A percentile compares a stretch with the other conserved stretches of the same genome.
Evolutionary conservation across 2,113 vertebrate genomes (phyloP).

Genomic region (Scartelaos histophorus): DNA sequence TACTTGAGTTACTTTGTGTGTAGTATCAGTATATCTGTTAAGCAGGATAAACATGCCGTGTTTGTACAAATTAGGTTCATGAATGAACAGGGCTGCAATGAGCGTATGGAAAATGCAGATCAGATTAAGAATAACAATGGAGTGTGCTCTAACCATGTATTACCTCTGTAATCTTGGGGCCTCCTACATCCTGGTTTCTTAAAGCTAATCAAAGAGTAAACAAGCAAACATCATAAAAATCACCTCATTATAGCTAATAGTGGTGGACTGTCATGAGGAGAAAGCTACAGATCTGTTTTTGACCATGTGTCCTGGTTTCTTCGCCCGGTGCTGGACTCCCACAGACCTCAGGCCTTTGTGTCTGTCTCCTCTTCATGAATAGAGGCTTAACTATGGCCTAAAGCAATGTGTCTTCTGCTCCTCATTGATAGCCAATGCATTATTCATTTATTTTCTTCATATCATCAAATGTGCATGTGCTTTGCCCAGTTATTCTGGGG

Average conservation of each 20-base stretch:
- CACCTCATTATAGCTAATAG: constrained; percentile 54
- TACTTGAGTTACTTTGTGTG: no score
- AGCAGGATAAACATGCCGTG: neutral
- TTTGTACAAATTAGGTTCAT: neutral
- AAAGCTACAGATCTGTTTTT: constrained; percentile 37
- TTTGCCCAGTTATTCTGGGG: constrained; percentile 60
- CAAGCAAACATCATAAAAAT: constrained; percentile 39
- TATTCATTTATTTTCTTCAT: constrained; percentile 80
- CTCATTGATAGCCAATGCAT: constrained; percentile 80
- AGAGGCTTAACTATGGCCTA: constrained; percentile 77
- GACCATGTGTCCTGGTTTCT: constrained; percentile 67
- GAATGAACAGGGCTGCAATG: constrained; percentile 10
- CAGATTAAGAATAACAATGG: constrained; percentile 35
- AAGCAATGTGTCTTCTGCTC: constrained; percentile 76
- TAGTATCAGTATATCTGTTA: no score
- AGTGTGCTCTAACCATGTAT: constrained; percentile 38
- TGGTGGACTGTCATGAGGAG: constrained; percentile 7
- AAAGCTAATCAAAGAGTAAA: constrained; percentile 47
- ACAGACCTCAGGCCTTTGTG: constrained; percentile 76
- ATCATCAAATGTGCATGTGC: constrained; percentile 76
- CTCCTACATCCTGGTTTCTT: constrained; percentile 39
- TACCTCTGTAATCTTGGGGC: constrained; percentile 46
- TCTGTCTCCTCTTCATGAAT: constrained; percentile 76
- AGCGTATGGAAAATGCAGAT: constrained; percentile 39
- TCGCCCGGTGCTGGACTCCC: constrained; percentile 70